Base-by-base conservation (phyloP, 2,797 vertebrate species). In the Clamator glandarius region DNA sequence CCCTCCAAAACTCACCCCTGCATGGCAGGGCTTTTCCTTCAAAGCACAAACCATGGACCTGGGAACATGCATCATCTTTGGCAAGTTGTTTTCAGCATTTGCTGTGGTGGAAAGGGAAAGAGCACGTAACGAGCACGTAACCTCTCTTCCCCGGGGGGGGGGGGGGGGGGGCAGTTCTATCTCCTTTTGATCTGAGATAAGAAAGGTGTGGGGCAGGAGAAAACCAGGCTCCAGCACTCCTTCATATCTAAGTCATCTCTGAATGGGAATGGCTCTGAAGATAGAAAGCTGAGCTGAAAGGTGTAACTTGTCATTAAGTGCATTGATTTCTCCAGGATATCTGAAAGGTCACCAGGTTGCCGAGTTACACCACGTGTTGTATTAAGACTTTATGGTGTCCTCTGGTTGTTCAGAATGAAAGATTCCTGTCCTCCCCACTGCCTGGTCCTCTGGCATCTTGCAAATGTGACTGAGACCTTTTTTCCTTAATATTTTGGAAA, bases 311-410 rank as follows among this genome's bases (percentile, higher is more conserved):
- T 63, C 74, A 44, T 2, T 15, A 9, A 59, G 48, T 19, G 66
- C 20, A 9, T 33, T 1, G 6, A 7, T 81, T 52, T 44, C 86
- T 51, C 54, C 70, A 15, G 93, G 63, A 58, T 15, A 26, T 6
- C 66, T 4, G 5, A 12, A 42, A 16, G 54, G 75, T 36, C 76
- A 62, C 33, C 42, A 41, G 77, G 21, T 12, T 2, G 1, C 16
- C 1, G 11, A 17, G 48, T 24, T 21, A 15, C 5, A 20, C 39
- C 1, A 1, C 2, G 4, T 6, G 28, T n/a, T 64, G 41, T 4
- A 1, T 15, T 6, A 12, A 69, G 26, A 4, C 15, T 57, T 57
- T 5, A 50, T 44, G 87, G 24, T 16, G 54, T 85, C 73, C 59
- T 55, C 52, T 42, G 58, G 17, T 33, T 41, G 31, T 39, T 59